A percentile compares a stretch with the other conserved stretches of the same genome.
Evolutionary conservation across 2,113 vertebrate species (phyloP).

Genomic region (Pionites leucogaster): DNA sequence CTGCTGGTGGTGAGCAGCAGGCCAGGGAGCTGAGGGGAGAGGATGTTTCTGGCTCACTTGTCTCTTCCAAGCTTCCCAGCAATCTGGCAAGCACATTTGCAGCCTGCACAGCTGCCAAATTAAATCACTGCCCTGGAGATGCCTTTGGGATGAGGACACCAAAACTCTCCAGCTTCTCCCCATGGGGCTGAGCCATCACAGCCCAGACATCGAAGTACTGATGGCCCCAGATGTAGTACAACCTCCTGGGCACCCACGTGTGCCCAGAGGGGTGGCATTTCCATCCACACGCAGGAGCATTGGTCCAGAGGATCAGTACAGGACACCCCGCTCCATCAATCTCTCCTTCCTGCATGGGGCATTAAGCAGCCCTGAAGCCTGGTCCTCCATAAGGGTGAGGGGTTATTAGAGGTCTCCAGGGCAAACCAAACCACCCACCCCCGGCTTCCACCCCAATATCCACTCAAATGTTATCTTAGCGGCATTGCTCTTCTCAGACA

Average conservation of each 20-base stretch:
- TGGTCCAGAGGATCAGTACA: accelerated
- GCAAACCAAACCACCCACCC: not conserved
- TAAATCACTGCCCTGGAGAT: not conserved
- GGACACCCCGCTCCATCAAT: accelerated
- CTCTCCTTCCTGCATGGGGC: accelerated
- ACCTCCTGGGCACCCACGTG: accelerated
- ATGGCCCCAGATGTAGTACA: not conserved
- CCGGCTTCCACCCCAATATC: accelerated
- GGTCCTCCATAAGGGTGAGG: accelerated
- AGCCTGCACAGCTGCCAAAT: not conserved
- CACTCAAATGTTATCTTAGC: accelerated
- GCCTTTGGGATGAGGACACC: not conserved
- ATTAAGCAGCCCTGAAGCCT: not conserved
- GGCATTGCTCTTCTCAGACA: too few species aligned
- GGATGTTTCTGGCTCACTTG: not conserved
- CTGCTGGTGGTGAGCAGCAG: not conserved
- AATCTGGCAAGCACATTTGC: not conserved
- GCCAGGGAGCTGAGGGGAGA: not conserved
- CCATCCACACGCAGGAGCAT: accelerated
- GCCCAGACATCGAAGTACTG: accelerated
- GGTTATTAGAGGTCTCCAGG: not conserved
- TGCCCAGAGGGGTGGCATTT: not conserved
- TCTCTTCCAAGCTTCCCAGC: not conserved
- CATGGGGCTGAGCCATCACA: accelerated
- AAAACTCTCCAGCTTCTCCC: not conserved